A percentile compares a stretch with the other conserved stretches of the same genome.
phyloP scores from a whole-genome alignment of 2,797 vertebrate species.

The Lophotriccus pileatus region DNA sequence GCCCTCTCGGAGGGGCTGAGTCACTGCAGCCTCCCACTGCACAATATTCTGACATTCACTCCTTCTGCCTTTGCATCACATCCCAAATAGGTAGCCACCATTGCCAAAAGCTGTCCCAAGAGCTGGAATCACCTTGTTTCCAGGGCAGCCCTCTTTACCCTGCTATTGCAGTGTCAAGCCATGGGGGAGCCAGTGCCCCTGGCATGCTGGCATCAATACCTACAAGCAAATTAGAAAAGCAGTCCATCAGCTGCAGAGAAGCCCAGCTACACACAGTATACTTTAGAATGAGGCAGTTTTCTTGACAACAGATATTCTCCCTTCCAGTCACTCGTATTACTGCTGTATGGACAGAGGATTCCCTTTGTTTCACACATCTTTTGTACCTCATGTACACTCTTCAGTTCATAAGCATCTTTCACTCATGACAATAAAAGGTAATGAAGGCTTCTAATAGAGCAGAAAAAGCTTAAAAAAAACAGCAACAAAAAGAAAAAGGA shows the following conservation, averaged over 20 bases:
- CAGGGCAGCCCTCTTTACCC: not conserved
- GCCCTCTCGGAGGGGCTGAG: not conserved
- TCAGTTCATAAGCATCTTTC: not conserved
- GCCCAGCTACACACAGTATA: not conserved
- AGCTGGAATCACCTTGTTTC: not conserved
- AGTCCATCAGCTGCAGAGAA: not conserved
- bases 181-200: accelerated
- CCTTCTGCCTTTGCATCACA: not conserved
- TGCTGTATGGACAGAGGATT: not conserved
- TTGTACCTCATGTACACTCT: not conserved
- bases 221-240: not conserved
- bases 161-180: accelerated
- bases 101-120: not conserved
- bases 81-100: not conserved
- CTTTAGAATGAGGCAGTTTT: not conserved
- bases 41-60: not conserved
- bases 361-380: not conserved
- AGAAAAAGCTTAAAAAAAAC: not conserved
- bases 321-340: not conserved
- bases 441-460: not conserved
- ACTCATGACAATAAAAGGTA: not conserved
- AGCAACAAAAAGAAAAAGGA: not conserved
- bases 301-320: not conserved
- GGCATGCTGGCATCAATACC: not conserved
- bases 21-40: not conserved